Conservation (phyloP, 2,797 vertebrate species). For the Chloroceryle amazona region DNA sequence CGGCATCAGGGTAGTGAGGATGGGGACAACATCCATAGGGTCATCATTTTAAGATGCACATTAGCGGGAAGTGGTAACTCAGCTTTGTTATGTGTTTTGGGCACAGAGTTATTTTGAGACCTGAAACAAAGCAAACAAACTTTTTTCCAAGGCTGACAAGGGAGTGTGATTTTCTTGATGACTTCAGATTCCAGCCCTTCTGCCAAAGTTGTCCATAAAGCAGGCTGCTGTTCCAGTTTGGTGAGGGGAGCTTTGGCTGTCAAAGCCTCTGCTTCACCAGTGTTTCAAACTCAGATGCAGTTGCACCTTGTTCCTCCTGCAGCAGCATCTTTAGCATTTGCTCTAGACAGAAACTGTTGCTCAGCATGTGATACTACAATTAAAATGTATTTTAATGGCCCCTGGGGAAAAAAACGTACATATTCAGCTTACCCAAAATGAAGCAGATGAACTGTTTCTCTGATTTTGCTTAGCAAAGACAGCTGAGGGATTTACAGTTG, state of each 20-base stretch:
- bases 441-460: not conserved
- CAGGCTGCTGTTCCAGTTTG: not conserved
- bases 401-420: not conserved
- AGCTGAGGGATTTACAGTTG: conserved; percentile 20
- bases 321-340: not conserved
- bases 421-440: not conserved
- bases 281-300: not conserved
- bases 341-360: not conserved
- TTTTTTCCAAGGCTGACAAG: not conserved
- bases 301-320: not conserved
- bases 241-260: not conserved
- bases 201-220: not conserved
- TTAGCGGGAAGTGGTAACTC: not conserved
- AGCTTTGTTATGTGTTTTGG: not conserved
- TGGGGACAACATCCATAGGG: not conserved
- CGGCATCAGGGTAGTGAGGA: fast-evolving
- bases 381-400: not conserved
- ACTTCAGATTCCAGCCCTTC: not conserved
- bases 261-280: not conserved
- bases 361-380: not conserved
- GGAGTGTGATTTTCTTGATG: not conserved
- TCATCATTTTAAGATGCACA: not conserved
- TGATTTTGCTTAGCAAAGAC: conserved; percentile 27
- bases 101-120: not conserved
- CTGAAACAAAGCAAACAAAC: not conserved